Evolutionary conservation across 2,888 invertebrate genomes (phyloP), one percentile per base, ranked within the genome.

Genomic region (Apantesis nais): DNA sequence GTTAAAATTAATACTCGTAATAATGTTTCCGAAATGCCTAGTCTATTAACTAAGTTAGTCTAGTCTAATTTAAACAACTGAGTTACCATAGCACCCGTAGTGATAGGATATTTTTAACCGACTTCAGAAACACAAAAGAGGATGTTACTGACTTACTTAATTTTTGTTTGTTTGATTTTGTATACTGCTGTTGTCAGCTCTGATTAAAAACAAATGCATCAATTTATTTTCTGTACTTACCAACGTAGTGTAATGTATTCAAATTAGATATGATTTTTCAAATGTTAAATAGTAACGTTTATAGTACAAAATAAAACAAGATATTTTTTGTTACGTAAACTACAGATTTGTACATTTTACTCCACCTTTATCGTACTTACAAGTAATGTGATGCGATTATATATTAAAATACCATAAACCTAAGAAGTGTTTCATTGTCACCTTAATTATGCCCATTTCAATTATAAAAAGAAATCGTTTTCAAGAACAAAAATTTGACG

Each of bases 1-100:
- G 2, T 22, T 37, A 41, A 2, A 34, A 34, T 67, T 2, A 63
- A 16, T 14, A n/a, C 22, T 25, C 41, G 39, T 41, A 39, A n/a
- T 62, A 37, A 39, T 62, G 14, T 31, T 68, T 72, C 74, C 76
- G 70, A 41, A 68, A 68, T 60, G 64, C 75, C 73, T 73, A 75
- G 76, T 74, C 75, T 71, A 67, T 74, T 66, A 70, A 67, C 68
- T 71, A 68, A 81, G 69, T 78, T 75, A 77, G 72, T 82, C 80
- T 85, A 82, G 84, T 84, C 82, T 76, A 74, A 72, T 75, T 78
- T 71, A 76, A 68, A 79, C 73, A 74, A 77, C 76, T 73, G 72
- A 79, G 81, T 83, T 85, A 82, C 85, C 79, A 68, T 67, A 76
- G 61, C 75, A 66, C 73, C 70, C 70, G 29, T 63, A 63, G 72